Evolutionary conservation across 2,113 vertebrate genomes (phyloP), one percentile per base, ranked within the genome.

Genomic region (Festucalex cinctus): DNA sequence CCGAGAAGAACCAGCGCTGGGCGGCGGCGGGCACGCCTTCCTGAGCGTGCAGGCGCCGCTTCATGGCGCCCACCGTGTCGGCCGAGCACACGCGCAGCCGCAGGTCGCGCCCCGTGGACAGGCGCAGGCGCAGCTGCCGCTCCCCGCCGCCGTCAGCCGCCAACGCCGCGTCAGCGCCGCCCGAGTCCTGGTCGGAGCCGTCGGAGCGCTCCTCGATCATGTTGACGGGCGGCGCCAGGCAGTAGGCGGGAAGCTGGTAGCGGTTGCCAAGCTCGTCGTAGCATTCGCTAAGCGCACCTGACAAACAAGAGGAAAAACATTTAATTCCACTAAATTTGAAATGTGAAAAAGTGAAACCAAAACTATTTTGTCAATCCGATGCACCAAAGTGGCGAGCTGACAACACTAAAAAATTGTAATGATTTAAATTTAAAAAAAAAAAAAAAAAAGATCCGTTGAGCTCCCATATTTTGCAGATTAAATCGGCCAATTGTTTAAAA

Each of bases 1-100:
- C 97, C 0, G 96, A 99, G 87, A 98, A 99, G 89, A 99, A 98
- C 97, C 97, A 98, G 70, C 95, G 95, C 79, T 98, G 97, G 60
- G 93, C 93, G 26, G 79, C 37, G 0, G 96, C 92, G 6, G 94
- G 92, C 66, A 97, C 94, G 0, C 95, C 96, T 74, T 98, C 97
- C 1, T 89, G 92, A 0, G 90, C 89, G 2, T 97, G 95, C 8
- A 98, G 90, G 35, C 95, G 92, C 3, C 95, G 91, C 88, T 99
- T 99, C 96, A 98, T 98, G 89, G 96, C 92, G 85, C 94, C 95
- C 51, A 98, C 96, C 0, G 94, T 94, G 92, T 98, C 97, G 58
- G 92, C 91, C 85, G 94, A 95, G 70, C 96, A 94, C 53, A 98
- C 97, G 0, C 85, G 77, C 13, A 99, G 93, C 61, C 88, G 93